Conservation (phyloP, 2,113 vertebrate genomes). For the Larimichthys polyactis region DNA sequence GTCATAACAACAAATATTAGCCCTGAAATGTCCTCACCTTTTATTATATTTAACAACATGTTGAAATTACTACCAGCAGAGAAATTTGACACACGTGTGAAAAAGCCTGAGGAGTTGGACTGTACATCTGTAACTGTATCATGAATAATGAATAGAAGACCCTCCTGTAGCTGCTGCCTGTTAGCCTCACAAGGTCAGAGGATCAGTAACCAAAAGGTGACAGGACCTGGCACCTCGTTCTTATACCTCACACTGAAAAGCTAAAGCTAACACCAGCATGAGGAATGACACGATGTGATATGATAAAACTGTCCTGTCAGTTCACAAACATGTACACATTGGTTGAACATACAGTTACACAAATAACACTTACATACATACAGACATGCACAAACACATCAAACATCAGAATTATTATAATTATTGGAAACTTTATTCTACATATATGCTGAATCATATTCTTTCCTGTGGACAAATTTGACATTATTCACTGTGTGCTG, state of each 20-base stretch:
- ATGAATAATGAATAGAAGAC: conserved; percentile 37
- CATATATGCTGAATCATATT: neutral
- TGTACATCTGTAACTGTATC: neutral
- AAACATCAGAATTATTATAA: neutral
- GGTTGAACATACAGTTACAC: too few species aligned
- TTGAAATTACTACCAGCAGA: neutral
- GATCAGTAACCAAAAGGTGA: conserved; percentile 15
- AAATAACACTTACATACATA: too few species aligned
- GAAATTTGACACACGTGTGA: neutral
- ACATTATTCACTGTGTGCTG: neutral
- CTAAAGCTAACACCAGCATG: conserved; percentile 40
- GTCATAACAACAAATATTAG: conserved; percentile 11
- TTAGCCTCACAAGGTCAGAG: conserved; percentile 29
- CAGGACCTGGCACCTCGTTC: neutral
- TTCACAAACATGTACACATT: too few species aligned
- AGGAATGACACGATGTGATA: neutral
- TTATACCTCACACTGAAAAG: conserved; percentile 43
- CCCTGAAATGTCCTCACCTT: conserved; percentile 8
- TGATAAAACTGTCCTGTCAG: too few species aligned
- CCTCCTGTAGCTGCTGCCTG: neutral
- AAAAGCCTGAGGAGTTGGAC: neutral
- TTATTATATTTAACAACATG: neutral
- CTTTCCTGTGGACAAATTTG: neutral
- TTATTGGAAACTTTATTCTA: neutral
- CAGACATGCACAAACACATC: too few species aligned